Base-by-base conservation (phyloP, 2,797 vertebrate genomes). In the Coregonus suidteri region DNA sequence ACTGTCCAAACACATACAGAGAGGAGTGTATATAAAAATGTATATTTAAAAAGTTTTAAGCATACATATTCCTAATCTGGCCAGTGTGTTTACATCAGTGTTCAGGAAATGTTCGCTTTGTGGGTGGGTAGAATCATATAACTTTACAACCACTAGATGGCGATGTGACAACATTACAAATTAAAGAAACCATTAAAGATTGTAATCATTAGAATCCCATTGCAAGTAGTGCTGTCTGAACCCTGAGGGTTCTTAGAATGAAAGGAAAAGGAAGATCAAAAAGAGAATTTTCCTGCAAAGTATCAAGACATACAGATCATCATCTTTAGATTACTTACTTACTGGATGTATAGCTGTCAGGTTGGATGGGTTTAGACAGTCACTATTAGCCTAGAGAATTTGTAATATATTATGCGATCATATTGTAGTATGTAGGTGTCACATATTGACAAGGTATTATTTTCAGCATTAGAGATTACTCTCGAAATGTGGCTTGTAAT, bases 71-170 rank as follows among this genome's bases (percentile, higher is more conserved):
- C 30, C 0, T 37, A 4, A 20, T 54, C 70, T 2, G 9, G 64
- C 72, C 13, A 25, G 3, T 15, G 16, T 65, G 66, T 68, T 68
- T 16, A 6, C 34, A 6, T 16, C 15, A 37, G 66, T 68, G 14
- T 15, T 68, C 6, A 16, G 6, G 13, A 14, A 15, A 4, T 4
- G 34, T 68, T 68, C 13, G 41, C 41, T 47, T 47, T 47, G 41
- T 47, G 56, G 69, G 7, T 37, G 14, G 35, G 9, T 2, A 34
- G 51, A 1, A 64, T 54, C 13, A 34, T 76, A 62, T 73, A n/a
- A 7, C 4, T 2, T 0, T 73, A 0, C 20, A 1, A 11, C 89
- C 92, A 88, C 88, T 87, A 91, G 93, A 87, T 91, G 93, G 92
- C 75, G 80, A 74, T 83, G 81, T 52, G 77, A 41, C 75, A 84